Percentiles rank a stretch among this genome's conserved stretches.
Evolutionary conservation across 2,113 vertebrate species (phyloP).

Genomic region (Gambusia holbrooki): DNA sequence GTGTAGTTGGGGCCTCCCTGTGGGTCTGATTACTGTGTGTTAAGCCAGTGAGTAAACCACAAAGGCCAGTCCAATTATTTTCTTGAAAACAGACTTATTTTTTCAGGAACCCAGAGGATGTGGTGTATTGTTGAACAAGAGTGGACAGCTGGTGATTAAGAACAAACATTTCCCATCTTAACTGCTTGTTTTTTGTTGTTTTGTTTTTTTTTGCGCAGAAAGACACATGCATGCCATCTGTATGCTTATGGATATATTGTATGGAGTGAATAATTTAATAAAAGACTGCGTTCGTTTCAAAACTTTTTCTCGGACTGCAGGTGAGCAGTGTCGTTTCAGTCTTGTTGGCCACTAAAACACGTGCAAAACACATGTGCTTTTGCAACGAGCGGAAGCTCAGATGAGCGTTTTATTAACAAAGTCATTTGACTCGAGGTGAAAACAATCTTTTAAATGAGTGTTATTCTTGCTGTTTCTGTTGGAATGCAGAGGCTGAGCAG

Average conservation of each 20-base stretch:
- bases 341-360: background rate
- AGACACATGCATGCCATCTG: background rate
- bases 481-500: background rate
- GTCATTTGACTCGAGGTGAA: background rate
- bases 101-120: constrained; percentile 9
- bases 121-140: background rate
- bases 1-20: constrained; percentile 29
- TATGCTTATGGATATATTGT: background rate
- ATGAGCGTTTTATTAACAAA: background rate
- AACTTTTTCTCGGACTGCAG: background rate
- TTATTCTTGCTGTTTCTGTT: background rate
- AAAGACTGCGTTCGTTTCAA: background rate
- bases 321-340: background rate
- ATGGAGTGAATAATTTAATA: background rate
- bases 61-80: constrained; percentile 34
- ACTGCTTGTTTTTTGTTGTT: background rate
- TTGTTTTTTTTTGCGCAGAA: background rate
- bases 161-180: background rate
- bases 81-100: constrained; percentile 32
- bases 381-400: background rate
- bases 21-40: constrained; percentile 26
- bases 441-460: too few species aligned
- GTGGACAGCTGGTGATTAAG: background rate
- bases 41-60: constrained; percentile 41
- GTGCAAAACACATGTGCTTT: background rate